A percentile compares a stretch with the other conserved stretches of the same genome.
Evolutionary conservation across 2,888 invertebrate genomes (phyloP).

Genomic region (Epiblema foenella): DNA sequence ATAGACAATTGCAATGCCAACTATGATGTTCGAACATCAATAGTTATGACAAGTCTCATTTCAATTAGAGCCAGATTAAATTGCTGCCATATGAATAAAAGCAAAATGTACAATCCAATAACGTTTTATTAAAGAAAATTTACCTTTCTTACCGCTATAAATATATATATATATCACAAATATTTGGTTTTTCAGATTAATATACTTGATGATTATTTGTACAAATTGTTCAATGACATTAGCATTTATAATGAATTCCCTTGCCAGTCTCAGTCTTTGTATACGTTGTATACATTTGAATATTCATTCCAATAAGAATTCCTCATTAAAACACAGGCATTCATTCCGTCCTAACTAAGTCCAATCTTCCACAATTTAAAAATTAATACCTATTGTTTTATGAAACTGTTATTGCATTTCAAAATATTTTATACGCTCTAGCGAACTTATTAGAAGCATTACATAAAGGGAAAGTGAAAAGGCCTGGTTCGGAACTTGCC

Average conservation of each 20-base stretch:
- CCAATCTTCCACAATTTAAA: background rate
- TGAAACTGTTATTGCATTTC: too few species aligned
- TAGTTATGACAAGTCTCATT: too few species aligned
- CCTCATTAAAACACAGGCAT: too few species aligned
- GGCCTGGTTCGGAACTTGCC: background rate
- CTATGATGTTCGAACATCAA: too few species aligned
- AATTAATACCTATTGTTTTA: background rate
- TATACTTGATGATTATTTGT: background rate
- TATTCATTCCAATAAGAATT: background rate
- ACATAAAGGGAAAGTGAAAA: background rate
- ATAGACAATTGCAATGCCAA: too few species aligned
- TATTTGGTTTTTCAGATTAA: background rate
- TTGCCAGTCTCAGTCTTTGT: slow-evolving; percentile 1
- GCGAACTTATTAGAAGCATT: background rate
- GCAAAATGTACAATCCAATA: background rate
- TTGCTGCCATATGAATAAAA: background rate
- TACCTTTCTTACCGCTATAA: background rate
- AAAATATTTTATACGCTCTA: background rate
- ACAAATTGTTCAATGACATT: background rate
- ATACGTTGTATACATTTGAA: too few species aligned
- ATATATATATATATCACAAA: background rate
- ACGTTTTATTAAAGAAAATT: background rate
- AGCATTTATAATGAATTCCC: slow-evolving; percentile 1
- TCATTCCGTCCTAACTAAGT: background rate
- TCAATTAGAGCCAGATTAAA: too few species aligned